A percentile compares a stretch with the other conserved stretches of the same genome.
These are phyloP conservation scores for Noturus placidus DNA, from an alignment of 2,113 vertebrate species.

Conservation along the genomic window DNA sequence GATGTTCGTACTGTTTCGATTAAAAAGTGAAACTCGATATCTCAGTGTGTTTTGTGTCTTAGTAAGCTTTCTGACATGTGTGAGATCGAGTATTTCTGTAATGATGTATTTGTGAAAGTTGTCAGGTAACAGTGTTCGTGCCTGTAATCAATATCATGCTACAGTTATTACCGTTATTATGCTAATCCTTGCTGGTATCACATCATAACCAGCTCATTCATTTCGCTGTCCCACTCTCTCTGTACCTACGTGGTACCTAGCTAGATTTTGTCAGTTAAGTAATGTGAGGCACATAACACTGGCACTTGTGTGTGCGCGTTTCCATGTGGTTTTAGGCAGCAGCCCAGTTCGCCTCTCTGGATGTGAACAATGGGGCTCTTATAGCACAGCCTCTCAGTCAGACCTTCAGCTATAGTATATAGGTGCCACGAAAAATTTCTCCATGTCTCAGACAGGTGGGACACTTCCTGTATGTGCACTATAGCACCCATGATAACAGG, in stretches of 20 bases:
- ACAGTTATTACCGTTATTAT: constrained; percentile 1
- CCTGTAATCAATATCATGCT: background rate
- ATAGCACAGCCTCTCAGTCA: constrained; percentile 37
- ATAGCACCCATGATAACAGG: constrained; percentile 4
- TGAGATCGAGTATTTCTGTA: background rate
- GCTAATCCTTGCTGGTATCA: background rate
- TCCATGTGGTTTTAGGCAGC: constrained; percentile 59
- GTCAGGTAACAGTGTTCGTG: background rate
- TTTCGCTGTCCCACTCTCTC: constrained; percentile 6
- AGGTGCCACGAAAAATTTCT: constrained; percentile 41
- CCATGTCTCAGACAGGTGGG: constrained; percentile 34
- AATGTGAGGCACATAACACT: constrained; percentile 25
- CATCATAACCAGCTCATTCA: background rate
- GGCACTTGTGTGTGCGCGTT: constrained; percentile 36
- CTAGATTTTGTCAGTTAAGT: constrained; percentile 20
- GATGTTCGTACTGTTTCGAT: constrained; percentile 55
- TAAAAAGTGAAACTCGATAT: constrained; percentile 45
- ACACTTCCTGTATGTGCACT: constrained; percentile 28
- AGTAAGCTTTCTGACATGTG: background rate
- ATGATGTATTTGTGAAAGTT: background rate
- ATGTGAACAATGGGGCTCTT: constrained; percentile 55
- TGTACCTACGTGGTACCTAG: constrained; percentile 3
- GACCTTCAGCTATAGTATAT: constrained; percentile 21
- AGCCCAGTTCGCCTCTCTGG: constrained; percentile 45
- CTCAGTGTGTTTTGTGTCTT: background rate